Conservation (phyloP, 2,888 invertebrate genomes). For the Belgica antarctica region DNA sequence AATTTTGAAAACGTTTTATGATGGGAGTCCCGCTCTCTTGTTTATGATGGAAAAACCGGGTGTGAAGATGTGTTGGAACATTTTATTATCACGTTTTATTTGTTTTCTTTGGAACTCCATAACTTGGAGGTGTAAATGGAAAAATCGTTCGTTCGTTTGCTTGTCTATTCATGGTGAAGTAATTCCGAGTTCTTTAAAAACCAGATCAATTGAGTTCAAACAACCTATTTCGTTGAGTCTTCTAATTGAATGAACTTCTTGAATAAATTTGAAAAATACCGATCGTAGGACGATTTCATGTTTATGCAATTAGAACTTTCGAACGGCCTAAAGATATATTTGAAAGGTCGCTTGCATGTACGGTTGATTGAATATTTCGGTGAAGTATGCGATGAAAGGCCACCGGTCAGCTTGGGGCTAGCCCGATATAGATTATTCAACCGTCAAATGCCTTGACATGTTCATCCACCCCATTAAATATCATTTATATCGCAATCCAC, state of each 20-base stretch:
- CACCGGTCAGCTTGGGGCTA: no score
- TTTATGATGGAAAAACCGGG: neutral
- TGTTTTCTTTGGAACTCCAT: constrained; percentile 2
- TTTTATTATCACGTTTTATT: constrained; percentile 23
- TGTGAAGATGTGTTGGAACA: neutral
- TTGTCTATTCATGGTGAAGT: neutral
- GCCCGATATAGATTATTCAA: no score
- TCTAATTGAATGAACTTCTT: no score
- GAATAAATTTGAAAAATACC: no score
- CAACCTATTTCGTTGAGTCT: no score
- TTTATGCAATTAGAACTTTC: no score
- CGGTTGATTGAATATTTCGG: no score
- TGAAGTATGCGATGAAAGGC: no score
- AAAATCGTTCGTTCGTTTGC: neutral
- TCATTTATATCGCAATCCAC: no score
- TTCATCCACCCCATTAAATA: neutral
- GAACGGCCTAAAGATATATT: no score
- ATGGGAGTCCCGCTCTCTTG: neutral
- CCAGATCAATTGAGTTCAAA: neutral
- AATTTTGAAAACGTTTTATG: constrained; percentile 23
- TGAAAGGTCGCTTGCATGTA: no score
- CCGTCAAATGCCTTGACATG: neutral
- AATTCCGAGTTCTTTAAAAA: neutral
- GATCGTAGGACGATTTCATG: no score
- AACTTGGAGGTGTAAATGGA: constrained; percentile 12